Percentiles rank a stretch among this genome's conserved stretches.
Evolutionary conservation across 1,140 invertebrate genomes (phyloP).

Genomic region (Lepidotrigona ventralis): DNA sequence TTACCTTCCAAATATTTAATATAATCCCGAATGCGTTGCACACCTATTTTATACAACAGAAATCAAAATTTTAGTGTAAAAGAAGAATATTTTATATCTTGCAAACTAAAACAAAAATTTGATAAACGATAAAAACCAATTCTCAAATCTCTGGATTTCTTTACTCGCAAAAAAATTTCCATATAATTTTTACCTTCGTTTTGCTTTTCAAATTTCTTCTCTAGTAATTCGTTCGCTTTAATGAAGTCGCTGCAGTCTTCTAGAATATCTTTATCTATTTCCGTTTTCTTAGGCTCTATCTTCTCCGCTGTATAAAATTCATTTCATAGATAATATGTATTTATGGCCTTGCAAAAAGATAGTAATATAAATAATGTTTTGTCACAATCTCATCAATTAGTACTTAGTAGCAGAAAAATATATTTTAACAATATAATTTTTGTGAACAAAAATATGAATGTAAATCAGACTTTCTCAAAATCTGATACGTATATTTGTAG

Average conservation of each 20-base stretch:
- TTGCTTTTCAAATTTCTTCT: slow-evolving; percentile 58
- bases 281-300: not conserved
- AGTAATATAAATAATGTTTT: not conserved
- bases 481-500: too few species aligned
- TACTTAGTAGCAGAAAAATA: too few species aligned
- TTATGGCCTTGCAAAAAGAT: not conserved
- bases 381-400: not conserved
- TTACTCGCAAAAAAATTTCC: not conserved
- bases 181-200: slow-evolving; percentile 61
- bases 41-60: slow-evolving; percentile 44
- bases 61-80: too few species aligned
- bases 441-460: too few species aligned
- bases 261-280: slow-evolving; percentile 11
- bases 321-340: slow-evolving; percentile 7
- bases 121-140: slow-evolving; percentile 1
- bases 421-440: too few species aligned
- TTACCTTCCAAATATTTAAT: slow-evolving; percentile 66
- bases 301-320: not conserved
- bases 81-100: not conserved
- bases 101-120: not conserved
- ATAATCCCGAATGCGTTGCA: slow-evolving; percentile 66
- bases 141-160: not conserved
- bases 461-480: too few species aligned
- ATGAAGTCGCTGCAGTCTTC: slow-evolving; percentile 63
- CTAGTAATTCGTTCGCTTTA: slow-evolving; percentile 62